Conservation (phyloP, 2,797 vertebrate species). For the Botia almorhae region DNA sequence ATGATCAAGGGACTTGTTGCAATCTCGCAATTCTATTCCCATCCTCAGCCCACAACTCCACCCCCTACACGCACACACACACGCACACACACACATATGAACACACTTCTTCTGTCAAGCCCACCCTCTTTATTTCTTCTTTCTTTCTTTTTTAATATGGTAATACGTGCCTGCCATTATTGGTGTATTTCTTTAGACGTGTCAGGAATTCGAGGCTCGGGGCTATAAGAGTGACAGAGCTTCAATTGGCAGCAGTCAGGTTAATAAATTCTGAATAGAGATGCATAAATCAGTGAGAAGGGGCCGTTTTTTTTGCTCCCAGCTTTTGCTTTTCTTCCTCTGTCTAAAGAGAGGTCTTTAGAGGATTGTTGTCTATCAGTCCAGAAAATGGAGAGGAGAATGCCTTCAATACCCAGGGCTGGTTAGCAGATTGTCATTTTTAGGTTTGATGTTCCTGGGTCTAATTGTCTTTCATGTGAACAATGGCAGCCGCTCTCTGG, state of each 20-base stretch:
- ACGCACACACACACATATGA: conserved; percentile 12
- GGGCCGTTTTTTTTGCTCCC: conserved; percentile 57
- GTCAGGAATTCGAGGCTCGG: conserved; percentile 76
- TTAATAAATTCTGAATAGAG: conserved; percentile 83
- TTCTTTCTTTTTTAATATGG: conserved; percentile 62
- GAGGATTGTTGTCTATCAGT: conserved; percentile 85
- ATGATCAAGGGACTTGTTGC: conserved; percentile 53
- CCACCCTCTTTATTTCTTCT: conserved; percentile 59
- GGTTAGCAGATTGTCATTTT: conserved; percentile 89
- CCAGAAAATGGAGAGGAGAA: conserved; percentile 80
- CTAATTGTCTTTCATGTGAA: conserved; percentile 96
- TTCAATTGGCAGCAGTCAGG: conserved; percentile 77
- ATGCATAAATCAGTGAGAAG: conserved; percentile 80
- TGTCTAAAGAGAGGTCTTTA: conserved; percentile 70
- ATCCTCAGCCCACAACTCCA: conserved; percentile 19
- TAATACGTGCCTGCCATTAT: conserved; percentile 70
- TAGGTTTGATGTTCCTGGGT: conserved; percentile 88
- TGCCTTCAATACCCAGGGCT: conserved; percentile 79
- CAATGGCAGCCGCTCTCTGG: conserved; percentile 86
- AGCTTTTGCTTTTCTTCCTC: conserved; percentile 59
- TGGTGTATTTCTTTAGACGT: conserved; percentile 75
- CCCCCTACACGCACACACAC: conserved; percentile 13
- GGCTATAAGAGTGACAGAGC: conserved; percentile 67
- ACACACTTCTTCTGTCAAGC: conserved; percentile 54
- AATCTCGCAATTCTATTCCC: conserved; percentile 42